Conservation (phyloP, 2,888 invertebrate species). For the Lamellibrachia columna region DNA sequence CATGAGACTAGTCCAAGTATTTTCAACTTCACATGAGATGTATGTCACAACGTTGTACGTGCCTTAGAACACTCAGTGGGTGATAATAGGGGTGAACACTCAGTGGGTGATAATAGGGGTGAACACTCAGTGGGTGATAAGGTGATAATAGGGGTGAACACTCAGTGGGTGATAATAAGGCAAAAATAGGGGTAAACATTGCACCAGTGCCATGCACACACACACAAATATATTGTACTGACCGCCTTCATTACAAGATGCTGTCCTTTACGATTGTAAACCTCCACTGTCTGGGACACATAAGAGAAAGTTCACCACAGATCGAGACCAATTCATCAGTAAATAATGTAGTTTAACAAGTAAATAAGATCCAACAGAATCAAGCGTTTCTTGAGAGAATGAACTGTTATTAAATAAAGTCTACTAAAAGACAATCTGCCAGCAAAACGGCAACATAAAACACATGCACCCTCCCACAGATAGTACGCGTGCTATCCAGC, state of each 20-base stretch:
- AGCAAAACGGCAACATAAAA: background rate
- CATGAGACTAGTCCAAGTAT: conserved; percentile 18
- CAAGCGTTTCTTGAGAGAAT: background rate
- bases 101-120: too few relatives aligned
- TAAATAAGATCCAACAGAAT: too few relatives aligned
- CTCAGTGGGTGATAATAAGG: background rate
- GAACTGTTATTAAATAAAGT: background rate
- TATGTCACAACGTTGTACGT: background rate
- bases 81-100: too few relatives aligned
- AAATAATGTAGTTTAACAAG: background rate
- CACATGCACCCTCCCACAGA: background rate
- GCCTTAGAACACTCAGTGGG: background rate
- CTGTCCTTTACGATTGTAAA: conserved; percentile 90
- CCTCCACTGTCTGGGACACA: conserved; percentile 31
- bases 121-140: background rate
- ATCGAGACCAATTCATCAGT: background rate
- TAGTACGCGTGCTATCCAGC: background rate
- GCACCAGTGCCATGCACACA: conserved; percentile 1
- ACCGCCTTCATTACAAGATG: conserved; percentile 97
- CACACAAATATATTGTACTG: conserved; percentile 30
- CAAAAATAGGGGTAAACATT: background rate
- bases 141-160: background rate
- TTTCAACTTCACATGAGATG: background rate
- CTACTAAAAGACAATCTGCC: background rate
- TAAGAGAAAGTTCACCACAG: background rate